Evolutionary conservation across 2,113 vertebrate genomes (phyloP), one percentile per base, ranked within the genome.

Genomic region (Bubo blakistoni): DNA sequence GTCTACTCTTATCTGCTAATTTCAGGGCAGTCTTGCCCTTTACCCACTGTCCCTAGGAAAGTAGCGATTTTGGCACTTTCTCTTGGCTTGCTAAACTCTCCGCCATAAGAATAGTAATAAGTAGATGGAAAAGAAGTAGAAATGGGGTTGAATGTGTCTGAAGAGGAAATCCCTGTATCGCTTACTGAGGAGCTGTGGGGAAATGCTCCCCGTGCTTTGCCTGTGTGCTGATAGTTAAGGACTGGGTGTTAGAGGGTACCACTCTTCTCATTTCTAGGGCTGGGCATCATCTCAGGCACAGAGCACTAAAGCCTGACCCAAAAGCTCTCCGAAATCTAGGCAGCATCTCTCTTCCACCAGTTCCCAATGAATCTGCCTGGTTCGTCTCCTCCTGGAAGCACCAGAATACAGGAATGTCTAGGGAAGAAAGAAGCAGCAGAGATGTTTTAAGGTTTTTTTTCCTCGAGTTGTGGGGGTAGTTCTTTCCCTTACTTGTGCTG

Each of bases 1-100:
- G 93, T 94, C 95, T 95, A 59, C 81, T 84, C 95, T 98, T 97
- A 97, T 98, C 98, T 98, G 95, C 90, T 98, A 89, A 96, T 97
- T 97, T 96, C 95, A 96, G 87, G 86, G 92, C 92, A 93, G 78
- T 80, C 87, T 90, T 94, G 93, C 96, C 97, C 92, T 96, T 92
- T 96, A 92, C 69, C 91, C 96, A 71, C 92, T 80, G 95, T 98
- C 97, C 96, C 97, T 79, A 80, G 76, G 96, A 97, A 98, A 97
- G 88, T 27, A 97, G 95, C 38, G 6, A 62, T 74, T 97, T 97
- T 96, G 95, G 94, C 95, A 94, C 96, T 95, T 97, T 88, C 76
- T 82, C 79, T 81, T 63, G 85, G 25, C 79, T 93, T 15, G 7
- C 71, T 89, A 90, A 94, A 81, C 42, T 44, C 66, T 77, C 42